Percentiles rank a stretch among this genome's conserved stretches.
phyloP scores from a whole-genome alignment of 2,888 invertebrate species.

The Dicyrtomina minuta region DNA sequence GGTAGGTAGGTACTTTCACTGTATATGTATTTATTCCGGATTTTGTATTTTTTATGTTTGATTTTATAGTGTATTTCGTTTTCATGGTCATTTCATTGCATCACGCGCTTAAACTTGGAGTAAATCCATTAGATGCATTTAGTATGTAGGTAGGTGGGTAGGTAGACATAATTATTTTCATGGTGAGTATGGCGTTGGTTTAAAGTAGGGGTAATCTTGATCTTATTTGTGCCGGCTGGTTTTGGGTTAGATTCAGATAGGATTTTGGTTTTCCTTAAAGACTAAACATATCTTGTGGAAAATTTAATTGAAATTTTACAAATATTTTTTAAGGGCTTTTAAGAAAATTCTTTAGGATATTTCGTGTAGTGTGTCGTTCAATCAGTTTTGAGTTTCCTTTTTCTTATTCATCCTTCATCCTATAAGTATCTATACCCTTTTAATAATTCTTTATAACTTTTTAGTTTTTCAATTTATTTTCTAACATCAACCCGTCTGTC shows the following conservation, averaged over 20 bases:
- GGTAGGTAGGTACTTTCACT: background rate
- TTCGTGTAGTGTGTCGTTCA: background rate
- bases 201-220: background rate
- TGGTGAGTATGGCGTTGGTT: too few species aligned
- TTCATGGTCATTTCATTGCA: too few species aligned
- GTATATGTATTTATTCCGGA: too few species aligned
- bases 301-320: slow-evolving; percentile 1
- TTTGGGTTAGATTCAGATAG: background rate
- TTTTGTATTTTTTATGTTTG: background rate
- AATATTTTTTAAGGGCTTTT: background rate
- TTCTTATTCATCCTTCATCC: background rate
- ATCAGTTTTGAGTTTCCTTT: slow-evolving; percentile 27
- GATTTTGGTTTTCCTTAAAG: slow-evolving; percentile 7
- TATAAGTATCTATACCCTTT: too few species aligned
- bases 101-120: too few species aligned
- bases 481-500: background rate
- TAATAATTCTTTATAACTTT: background rate
- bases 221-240: slow-evolving; percentile 6
- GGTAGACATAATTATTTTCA: slow-evolving; percentile 2
- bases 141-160: too few species aligned
- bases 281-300: slow-evolving; percentile 16
- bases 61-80: too few species aligned
- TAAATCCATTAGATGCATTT: too few species aligned
- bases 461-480: background rate
- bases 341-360: too few species aligned